Evolutionary conservation across 2,797 vertebrate species (phyloP).

Genomic region (Spizella passerina): DNA sequence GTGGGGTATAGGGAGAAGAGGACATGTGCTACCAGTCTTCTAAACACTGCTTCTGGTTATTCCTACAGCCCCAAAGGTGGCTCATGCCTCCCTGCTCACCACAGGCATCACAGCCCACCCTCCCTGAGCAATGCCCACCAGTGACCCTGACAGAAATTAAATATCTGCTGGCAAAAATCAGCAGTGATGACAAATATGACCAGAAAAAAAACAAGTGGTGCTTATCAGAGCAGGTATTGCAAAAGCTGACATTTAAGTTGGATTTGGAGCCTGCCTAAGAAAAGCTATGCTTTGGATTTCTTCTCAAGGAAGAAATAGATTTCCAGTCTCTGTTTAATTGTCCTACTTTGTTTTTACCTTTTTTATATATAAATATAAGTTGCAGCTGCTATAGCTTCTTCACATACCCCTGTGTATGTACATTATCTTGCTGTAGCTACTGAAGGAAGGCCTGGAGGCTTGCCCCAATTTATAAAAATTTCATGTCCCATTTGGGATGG

Average conservation of each 20-base stretch:
- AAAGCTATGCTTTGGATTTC: background rate
- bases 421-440: background rate
- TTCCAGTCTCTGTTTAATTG: background rate
- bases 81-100: background rate
- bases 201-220: background rate
- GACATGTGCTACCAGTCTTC: background rate
- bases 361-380: background rate
- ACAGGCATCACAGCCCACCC: no score
- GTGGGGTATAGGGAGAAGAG: background rate
- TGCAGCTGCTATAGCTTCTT: background rate
- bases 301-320: background rate
- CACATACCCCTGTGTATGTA: accelerated
- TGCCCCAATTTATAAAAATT: background rate
- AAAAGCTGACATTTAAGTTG: background rate
- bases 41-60: background rate
- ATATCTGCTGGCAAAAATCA: background rate
- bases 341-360: background rate
- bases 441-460: background rate
- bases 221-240: background rate
- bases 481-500: background rate
- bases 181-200: background rate
- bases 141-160: background rate
- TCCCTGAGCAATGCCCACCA: background rate
- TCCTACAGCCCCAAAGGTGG: background rate
- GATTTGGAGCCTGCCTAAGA: background rate